A percentile compares a stretch with the other conserved stretches of the same genome.
Evolutionary conservation across 2,797 vertebrate genomes (phyloP).

Genomic region (Philypnodon macrostomus): DNA sequence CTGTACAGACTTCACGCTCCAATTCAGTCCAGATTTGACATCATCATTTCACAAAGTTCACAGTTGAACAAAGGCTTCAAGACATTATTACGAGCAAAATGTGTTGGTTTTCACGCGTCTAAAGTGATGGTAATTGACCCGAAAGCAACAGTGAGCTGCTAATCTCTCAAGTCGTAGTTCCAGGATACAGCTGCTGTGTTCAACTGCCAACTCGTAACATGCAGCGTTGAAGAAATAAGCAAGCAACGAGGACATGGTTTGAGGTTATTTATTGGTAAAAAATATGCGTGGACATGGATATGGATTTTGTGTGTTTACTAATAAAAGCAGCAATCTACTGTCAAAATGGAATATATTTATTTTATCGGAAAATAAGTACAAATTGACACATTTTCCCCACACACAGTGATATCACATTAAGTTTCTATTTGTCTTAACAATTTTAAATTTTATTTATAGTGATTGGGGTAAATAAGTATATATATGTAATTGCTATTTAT

Average conservation of each 20-base stretch:
- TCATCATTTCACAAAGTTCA: constrained; percentile 47
- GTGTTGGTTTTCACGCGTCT: neutral
- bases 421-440: too few species aligned
- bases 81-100: neutral
- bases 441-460: too few species aligned
- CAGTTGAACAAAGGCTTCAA: constrained; percentile 7
- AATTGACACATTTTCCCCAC: too few species aligned
- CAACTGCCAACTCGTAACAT: neutral
- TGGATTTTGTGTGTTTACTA: too few species aligned
- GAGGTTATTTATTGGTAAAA: neutral
- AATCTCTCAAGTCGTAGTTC: constrained; percentile 39
- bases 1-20: constrained; percentile 10
- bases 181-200: constrained; percentile 35
- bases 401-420: too few species aligned
- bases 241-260: neutral
- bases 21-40: constrained; percentile 21
- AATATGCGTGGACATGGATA: neutral
- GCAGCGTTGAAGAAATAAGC: accelerated
- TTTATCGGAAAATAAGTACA: too few species aligned
- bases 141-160: constrained; percentile 43
- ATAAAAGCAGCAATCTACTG: too few species aligned
- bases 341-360: too few species aligned
- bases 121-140: neutral
- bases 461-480: too few species aligned
- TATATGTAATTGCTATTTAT: neutral